Base-by-base conservation (phyloP, 2,888 invertebrate genomes). In the Byasa hedistus region DNA sequence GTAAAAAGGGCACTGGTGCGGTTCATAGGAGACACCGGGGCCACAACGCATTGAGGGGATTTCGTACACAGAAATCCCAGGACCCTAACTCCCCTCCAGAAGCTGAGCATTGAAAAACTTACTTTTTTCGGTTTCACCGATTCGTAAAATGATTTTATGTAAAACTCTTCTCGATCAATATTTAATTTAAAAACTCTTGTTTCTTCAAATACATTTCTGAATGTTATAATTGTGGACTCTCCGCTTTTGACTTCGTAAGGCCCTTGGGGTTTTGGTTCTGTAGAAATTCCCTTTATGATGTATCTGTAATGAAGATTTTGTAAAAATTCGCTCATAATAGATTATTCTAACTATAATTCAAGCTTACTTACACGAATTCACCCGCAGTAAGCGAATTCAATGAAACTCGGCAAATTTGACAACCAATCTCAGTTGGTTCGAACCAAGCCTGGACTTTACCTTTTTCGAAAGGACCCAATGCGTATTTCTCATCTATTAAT, bases 151-250 rank as follows among this genome's bases (percentile, higher is more conserved):
- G 71, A 73, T 70, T 86, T 86, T 3, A 90, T 79, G 62, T 78
- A 83, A 66, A 91, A 91, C 39, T 89, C 88, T 52, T 83, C 81
- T 64, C 78, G 76, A 65, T 91, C 90, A 10, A 85, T 75, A 48
- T 75, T 73, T 63, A 90, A 75, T 74, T 80, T 86, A 65, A 91
- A 91, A 59, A 77, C 81, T 69, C 79, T 76, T 2, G 75, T 71
- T 0, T 87, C 83, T 39, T 80, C 77, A 70, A 90, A 91, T 8
- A 90, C 75, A 68, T 91, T 91, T 76, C 87, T 91, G 69, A 91
- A 91, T 22, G 67, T 75, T 23, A 91, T 86, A 1, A 69, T 70
- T 7, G 77, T 74, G 56, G 17, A 82, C 3, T 81, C 80, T 1
- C 89, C 90, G 3, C 80, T 75, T 75, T 76, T 83, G 62, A 91